Evolutionary conservation across 1,140 invertebrate species (phyloP), one percentile per base, ranked within the genome.

Genomic region (Oreohelix idahoensis): DNA sequence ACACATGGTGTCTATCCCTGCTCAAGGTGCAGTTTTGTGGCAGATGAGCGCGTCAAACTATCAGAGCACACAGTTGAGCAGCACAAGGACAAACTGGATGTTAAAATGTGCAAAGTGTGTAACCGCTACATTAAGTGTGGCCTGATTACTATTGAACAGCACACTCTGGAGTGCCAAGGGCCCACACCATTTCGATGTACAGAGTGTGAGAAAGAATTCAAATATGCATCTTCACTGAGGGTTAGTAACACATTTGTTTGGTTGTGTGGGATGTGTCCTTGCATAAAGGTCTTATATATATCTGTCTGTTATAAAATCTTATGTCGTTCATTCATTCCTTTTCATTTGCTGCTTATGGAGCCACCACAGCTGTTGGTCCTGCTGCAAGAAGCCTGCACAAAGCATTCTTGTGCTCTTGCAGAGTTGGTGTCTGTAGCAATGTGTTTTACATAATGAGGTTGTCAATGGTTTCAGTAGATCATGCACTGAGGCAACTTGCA

Each of bases 121-220:
- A 86, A 85, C 51, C 83, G 88, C 29, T 89, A 90, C 73, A 85
- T 91, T 66, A 86, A 89, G 73, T 89, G 88, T 83, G 87, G 86
- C 53, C 83, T 87, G n/a, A 75, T 87, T 15, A 81, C 87, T 36
- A 82, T 91, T 70, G 90, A 91, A 73, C 74, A 89, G 85, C 90
- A 91, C 81, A 87, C 89, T 63, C 79, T 86, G 36, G 81, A 83
- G 23, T 91, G 90, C 81, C 82, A 86, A 69, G 89, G 90, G 20
- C 88, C 88, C 49, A 85, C 87, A 51, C 87, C 86, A 45, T 90
- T 88, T 74, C 86, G 84, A 66, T 91, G 90, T 83, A 83, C 84
- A 42, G 84, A 87, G 81, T 91, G 90, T 84, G 83, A 86, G 73
- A 91, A 91, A 79, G 88, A 90, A 77, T 91, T 91, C 83, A 90